Conservation (phyloP, 2,888 invertebrate genomes). For the Trichopria drosophilae region DNA sequence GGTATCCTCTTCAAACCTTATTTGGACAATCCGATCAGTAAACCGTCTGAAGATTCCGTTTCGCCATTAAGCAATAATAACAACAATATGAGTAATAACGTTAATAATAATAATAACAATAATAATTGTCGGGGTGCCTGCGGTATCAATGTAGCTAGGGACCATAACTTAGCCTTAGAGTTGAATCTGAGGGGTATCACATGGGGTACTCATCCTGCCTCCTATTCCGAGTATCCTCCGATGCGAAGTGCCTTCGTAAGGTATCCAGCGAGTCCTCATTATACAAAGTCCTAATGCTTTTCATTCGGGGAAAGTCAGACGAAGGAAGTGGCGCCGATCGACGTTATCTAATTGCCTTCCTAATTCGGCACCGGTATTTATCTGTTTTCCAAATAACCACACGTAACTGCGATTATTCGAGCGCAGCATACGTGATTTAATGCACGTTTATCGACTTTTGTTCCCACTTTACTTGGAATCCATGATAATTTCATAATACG, state of each 20-base stretch:
- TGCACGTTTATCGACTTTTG: slow-evolving; percentile 6
- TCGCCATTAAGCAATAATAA: slow-evolving; percentile 29
- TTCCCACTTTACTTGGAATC: no score
- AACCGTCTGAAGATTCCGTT: slow-evolving; percentile 43
- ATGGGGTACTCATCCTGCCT: slow-evolving; percentile 16
- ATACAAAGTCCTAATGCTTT: no score
- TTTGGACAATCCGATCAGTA: slow-evolving; percentile 67
- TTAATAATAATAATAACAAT: slow-evolving; percentile 41
- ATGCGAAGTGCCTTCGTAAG: slow-evolving; percentile 53
- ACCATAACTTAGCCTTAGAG: neutral
- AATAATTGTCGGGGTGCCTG: slow-evolving; percentile 49
- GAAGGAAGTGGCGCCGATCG: no score
- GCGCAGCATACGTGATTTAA: neutral
- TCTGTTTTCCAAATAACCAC: no score
- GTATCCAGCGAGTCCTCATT: slow-evolving; percentile 51
- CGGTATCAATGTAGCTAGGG: slow-evolving; percentile 48
- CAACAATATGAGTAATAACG: slow-evolving; percentile 17
- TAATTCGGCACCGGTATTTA: no score
- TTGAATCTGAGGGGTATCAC: slow-evolving; percentile 7
- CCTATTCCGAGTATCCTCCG: slow-evolving; percentile 42
- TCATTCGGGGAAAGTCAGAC: no score
- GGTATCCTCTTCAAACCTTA: slow-evolving; percentile 80
- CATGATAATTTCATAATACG: no score
- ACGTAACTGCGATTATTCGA: no score
- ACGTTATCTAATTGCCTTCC: no score